Conservation (phyloP, 2,797 vertebrate genomes). For the Diplodus sargus region DNA sequence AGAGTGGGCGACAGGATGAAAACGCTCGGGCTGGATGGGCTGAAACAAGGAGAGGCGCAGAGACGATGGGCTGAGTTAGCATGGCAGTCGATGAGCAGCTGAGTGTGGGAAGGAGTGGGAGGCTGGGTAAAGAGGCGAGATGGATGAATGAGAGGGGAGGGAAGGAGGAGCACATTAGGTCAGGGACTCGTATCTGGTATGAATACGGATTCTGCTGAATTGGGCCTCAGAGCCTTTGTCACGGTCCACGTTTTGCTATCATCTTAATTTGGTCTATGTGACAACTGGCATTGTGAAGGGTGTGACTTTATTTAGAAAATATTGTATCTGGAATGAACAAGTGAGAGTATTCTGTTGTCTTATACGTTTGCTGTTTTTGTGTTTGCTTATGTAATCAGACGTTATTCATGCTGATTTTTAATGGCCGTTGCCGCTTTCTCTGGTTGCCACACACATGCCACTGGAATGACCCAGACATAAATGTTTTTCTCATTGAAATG, state of each 20-base stretch:
- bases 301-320: constrained; percentile 19
- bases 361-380: not conserved
- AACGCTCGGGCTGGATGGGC: constrained; percentile 43
- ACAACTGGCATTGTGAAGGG: not conserved
- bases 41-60: constrained; percentile 52
- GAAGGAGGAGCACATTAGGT: constrained; percentile 52
- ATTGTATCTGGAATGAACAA: constrained; percentile 19
- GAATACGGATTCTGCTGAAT: constrained; percentile 50
- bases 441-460: not conserved
- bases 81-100: constrained; percentile 60
- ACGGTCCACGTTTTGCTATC: constrained; percentile 21
- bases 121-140: constrained; percentile 50
- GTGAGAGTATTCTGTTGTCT: not conserved
- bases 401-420: constrained; percentile 14
- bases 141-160: constrained; percentile 49
- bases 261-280: constrained; percentile 13
- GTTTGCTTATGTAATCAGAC: constrained; percentile 2
- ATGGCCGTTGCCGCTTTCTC: not conserved
- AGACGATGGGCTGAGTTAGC: constrained; percentile 56
- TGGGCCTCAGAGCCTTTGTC: constrained; percentile 25
- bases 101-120: constrained; percentile 74
- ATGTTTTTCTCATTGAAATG: constrained; percentile 48
- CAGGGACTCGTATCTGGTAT: constrained; percentile 49
- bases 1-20: constrained; percentile 62
- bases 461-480: constrained; percentile 14